These are phyloP conservation scores for Augochlorella aurata DNA, from an alignment of 2,888 invertebrate species.

Conservation along the genomic window DNA sequence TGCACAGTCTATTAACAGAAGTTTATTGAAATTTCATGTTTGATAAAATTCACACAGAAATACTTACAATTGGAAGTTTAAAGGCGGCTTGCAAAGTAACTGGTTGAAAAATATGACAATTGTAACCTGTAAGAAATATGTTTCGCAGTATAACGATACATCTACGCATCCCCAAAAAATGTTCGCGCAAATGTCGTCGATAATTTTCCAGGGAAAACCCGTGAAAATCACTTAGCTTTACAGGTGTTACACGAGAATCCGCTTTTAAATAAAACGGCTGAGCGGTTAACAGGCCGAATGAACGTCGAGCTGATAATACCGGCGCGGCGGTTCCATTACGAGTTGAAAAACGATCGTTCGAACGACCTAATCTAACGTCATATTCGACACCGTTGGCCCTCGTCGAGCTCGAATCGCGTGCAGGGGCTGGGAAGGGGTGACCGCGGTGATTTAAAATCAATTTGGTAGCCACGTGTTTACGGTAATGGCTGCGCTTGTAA, in stretches of 20 bases:
- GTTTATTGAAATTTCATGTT: neutral
- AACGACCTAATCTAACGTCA: constrained; percentile 34
- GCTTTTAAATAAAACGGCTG: neutral
- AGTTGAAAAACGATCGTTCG: constrained; percentile 23
- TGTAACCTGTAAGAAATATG: no score
- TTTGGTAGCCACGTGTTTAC: constrained; percentile 65
- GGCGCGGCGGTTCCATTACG: neutral
- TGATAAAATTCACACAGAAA: neutral
- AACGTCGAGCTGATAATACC: neutral
- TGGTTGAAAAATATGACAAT: no score
- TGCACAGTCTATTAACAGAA: neutral
- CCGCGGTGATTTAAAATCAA: constrained; percentile 65
- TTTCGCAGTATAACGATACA: no score
- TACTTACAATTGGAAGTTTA: no score
- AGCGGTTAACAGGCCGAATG: neutral
- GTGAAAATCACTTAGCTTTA: neutral
- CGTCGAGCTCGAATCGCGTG: neutral
- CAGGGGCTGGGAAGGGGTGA: neutral
- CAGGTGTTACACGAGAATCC: neutral
- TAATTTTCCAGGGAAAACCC: neutral
- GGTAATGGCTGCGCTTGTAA: constrained; percentile 64
- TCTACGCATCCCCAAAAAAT: neutral
- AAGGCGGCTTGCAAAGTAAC: no score
- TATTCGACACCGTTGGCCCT: constrained; percentile 19
- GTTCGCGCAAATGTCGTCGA: neutral